A percentile compares a stretch with the other conserved stretches of the same genome.
Evolutionary conservation across 2,113 vertebrate genomes (phyloP).

Genomic region (Tragulus kanchil): DNA sequence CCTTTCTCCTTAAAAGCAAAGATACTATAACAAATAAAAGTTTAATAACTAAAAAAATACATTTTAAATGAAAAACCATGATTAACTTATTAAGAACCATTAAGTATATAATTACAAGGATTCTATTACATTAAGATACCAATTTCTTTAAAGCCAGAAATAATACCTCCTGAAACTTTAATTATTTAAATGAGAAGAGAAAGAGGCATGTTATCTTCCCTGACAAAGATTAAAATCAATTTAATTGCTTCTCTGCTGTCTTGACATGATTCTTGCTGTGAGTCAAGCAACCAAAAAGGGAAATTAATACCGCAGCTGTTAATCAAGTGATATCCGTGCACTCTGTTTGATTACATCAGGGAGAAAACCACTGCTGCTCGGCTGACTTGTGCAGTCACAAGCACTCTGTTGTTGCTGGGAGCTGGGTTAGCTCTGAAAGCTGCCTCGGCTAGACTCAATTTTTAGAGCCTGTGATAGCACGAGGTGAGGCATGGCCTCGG

Average conservation of each 20-base stretch:
- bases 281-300: constrained; percentile 93
- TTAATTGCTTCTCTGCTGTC: constrained; percentile 93
- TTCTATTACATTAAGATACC: constrained; percentile 92
- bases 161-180: constrained; percentile 93
- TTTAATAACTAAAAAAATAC: constrained; percentile 89
- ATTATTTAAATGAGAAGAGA: constrained; percentile 94
- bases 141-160: constrained; percentile 92
- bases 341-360: constrained; percentile 86
- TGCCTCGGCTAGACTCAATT: constrained; percentile 66
- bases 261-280: constrained; percentile 92
- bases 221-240: constrained; percentile 95
- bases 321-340: constrained; percentile 90
- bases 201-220: constrained; percentile 92
- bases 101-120: constrained; percentile 92
- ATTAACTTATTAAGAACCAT: constrained; percentile 93
- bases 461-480: constrained; percentile 65
- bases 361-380: constrained; percentile 79
- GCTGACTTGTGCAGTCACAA: constrained; percentile 74
- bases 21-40: constrained; percentile 88
- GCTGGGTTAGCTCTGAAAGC: constrained; percentile 56
- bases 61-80: constrained; percentile 90
- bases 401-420: neutral
- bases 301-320: constrained; percentile 92
- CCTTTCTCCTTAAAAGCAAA: constrained; percentile 82
- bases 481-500: constrained; percentile 67